Evolutionary conservation across 2,888 invertebrate genomes (phyloP).

Genomic region (Chouioia cunea): DNA sequence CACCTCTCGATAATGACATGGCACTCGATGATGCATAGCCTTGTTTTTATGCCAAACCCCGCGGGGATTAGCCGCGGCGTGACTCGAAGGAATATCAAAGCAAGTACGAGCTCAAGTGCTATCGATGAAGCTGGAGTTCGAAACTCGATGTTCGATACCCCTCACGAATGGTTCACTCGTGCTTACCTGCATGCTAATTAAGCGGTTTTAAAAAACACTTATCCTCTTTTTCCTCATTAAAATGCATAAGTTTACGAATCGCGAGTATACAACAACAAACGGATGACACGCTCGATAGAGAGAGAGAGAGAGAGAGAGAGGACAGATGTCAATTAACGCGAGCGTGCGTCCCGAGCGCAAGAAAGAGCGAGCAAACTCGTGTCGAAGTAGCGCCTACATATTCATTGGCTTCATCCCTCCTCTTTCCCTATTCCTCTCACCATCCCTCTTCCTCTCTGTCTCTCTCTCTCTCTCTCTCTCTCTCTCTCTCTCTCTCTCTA

Average conservation of each 20-base stretch:
- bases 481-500: conserved; percentile 2
- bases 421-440: background rate
- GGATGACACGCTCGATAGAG: background rate
- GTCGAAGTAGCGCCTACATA: conserved; percentile 15
- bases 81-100: conserved; percentile 36
- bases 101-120: background rate
- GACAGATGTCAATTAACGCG: conserved; percentile 58
- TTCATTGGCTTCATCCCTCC: conserved; percentile 18
- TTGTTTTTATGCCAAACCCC: background rate
- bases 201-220: conserved; percentile 19
- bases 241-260: conserved; percentile 36
- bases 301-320: conserved; percentile 35
- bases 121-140: conserved; percentile 2
- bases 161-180: background rate
- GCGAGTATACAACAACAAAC: conserved; percentile 22
- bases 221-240: conserved; percentile 16
- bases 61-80: conserved; percentile 25
- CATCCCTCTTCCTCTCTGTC: too few relatives aligned
- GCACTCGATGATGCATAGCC: conserved; percentile 26
- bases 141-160: conserved; percentile 25
- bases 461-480: too few relatives aligned
- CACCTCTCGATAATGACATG: conserved; percentile 14
- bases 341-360: conserved; percentile 41
- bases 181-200: conserved; percentile 38
- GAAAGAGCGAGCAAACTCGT: conserved; percentile 13